Evolutionary conservation across 2,888 invertebrate species (phyloP).

Genomic region (Amiota mariae): DNA sequence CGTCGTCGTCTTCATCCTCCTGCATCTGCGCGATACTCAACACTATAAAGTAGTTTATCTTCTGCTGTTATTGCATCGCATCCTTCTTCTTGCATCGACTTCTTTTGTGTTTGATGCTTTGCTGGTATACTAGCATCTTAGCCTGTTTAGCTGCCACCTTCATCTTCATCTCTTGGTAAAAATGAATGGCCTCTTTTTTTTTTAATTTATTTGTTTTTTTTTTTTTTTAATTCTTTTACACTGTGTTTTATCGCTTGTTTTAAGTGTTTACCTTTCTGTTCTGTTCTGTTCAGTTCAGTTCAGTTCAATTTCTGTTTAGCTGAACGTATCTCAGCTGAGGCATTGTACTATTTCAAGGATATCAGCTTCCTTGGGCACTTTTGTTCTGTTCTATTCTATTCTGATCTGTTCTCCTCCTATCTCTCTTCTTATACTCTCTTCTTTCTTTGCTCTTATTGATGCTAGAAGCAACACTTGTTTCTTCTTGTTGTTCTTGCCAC

Average conservation of each 20-base stretch:
- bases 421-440: background rate
- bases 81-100: background rate
- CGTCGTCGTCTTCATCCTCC: background rate
- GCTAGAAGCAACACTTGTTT: constrained; percentile 25
- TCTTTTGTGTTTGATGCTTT: background rate
- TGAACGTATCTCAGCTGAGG: constrained; percentile 55
- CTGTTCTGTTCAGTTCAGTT: background rate
- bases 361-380: constrained; percentile 45
- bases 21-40: background rate
- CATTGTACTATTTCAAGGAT: constrained; percentile 71
- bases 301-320: constrained; percentile 27
- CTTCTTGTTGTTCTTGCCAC: constrained; percentile 31
- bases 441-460: constrained; percentile 3
- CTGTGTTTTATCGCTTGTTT: constrained; percentile 52
- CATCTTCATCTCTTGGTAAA: background rate
- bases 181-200: constrained; percentile 40
- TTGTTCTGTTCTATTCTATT: background rate
- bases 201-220: background rate
- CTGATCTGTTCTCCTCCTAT: background rate
- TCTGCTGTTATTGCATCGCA: background rate
- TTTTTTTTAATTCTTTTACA: constrained; percentile 43
- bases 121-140: constrained; percentile 5
- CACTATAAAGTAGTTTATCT: constrained; percentile 12
- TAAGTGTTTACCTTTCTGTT: constrained; percentile 53
- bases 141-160: background rate